phyloP scores from a whole-genome alignment of 1,140 invertebrate species.

The Trypoxylus dichotomus region DNA sequence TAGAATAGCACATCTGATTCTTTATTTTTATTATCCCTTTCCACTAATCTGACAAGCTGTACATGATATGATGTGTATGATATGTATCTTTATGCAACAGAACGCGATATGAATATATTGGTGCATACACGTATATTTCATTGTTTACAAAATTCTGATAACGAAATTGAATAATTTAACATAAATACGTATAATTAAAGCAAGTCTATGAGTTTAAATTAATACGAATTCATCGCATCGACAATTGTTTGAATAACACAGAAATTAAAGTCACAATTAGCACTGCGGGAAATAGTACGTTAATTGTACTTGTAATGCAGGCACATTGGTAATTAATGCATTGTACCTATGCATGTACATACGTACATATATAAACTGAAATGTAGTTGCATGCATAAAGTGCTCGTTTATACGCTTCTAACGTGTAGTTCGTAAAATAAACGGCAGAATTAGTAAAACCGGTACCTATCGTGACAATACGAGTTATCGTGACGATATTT shows the following conservation, averaged over 20 bases:
- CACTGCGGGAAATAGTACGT: neutral
- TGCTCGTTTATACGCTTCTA: conserved; percentile 26
- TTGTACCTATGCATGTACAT: neutral
- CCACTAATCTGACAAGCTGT: too few species aligned
- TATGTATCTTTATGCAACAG: too few species aligned
- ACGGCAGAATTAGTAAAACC: conserved; percentile 32
- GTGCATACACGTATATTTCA: too few species aligned
- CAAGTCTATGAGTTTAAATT: neutral
- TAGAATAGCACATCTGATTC: too few species aligned
- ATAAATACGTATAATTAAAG: neutral
- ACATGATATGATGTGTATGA: too few species aligned
- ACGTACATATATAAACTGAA: neutral
- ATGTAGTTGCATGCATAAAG: neutral
- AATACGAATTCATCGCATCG: neutral
- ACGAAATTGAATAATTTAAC: neutral
- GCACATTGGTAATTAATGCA: neutral
- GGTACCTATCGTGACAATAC: conserved; percentile 40
- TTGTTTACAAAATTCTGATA: neutral
- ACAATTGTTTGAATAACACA: neutral
- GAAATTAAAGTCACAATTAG: neutral
- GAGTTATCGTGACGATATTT: conserved; percentile 46
- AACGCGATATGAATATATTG: too few species aligned
- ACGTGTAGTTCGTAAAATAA: conserved; percentile 30
- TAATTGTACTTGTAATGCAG: neutral
- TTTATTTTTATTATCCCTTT: too few species aligned